Conservation (phyloP, 2,113 vertebrate species). For the Lophius piscatorius region DNA sequence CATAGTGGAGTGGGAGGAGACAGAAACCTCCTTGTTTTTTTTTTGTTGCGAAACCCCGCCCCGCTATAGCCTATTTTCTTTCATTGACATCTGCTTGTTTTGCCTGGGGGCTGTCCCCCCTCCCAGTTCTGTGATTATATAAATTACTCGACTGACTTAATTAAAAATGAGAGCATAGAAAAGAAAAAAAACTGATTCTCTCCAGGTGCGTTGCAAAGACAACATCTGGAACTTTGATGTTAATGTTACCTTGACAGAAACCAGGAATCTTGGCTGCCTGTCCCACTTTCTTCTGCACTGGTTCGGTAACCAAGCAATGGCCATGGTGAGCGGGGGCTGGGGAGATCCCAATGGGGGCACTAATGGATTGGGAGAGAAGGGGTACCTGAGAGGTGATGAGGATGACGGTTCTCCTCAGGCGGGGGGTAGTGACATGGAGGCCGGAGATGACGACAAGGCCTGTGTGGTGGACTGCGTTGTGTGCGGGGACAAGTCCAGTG, state of each 20-base stretch:
- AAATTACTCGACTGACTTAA: constrained; percentile 9
- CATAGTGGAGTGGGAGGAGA: constrained; percentile 75
- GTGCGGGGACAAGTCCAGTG: constrained; percentile 91
- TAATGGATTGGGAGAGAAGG: constrained; percentile 83
- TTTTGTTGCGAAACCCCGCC: constrained; percentile 13
- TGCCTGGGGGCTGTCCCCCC: neutral
- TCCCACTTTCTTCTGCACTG: constrained; percentile 52
- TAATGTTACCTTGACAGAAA: constrained; percentile 64
- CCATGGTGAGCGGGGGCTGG: constrained; percentile 94
- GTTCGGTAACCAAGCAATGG: constrained; percentile 84
- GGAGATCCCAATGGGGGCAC: constrained; percentile 89
- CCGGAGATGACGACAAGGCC: constrained; percentile 87
- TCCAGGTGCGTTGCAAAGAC: constrained; percentile 5
- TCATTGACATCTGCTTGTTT: constrained; percentile 22
- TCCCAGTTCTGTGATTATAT: neutral
- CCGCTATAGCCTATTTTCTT: constrained; percentile 1
- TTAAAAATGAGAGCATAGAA: constrained; percentile 5
- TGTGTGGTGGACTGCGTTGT: constrained; percentile 92
- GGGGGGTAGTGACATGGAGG: constrained; percentile 89
- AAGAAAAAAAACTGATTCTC: neutral
- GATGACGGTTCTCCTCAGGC: constrained; percentile 89
- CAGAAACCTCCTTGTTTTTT: constrained; percentile 40
- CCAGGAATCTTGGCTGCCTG: constrained; percentile 55
- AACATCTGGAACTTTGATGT: constrained; percentile 19
- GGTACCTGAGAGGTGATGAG: constrained; percentile 85